Percentiles rank a stretch among this genome's conserved stretches.
These are phyloP conservation scores for Neolamprologus devosi DNA, from an alignment of 2,113 vertebrate species.

Conservation along the genomic window DNA sequence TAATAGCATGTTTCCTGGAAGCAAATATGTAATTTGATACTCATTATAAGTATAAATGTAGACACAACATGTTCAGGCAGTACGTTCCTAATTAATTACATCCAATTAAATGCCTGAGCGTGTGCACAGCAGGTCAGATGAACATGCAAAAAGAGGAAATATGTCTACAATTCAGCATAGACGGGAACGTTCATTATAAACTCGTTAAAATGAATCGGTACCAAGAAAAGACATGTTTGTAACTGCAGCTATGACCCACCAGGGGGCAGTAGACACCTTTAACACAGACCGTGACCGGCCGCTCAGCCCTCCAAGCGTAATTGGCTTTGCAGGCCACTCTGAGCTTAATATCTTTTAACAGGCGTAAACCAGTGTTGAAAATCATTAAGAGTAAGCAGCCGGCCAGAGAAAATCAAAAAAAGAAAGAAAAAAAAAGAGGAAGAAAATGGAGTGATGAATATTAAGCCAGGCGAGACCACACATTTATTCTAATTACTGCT, in stretches of 20 bases:
- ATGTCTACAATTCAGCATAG: background rate
- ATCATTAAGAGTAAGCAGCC: slow-evolving; percentile 62
- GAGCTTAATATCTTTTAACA: slow-evolving; percentile 68
- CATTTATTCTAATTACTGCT: slow-evolving; percentile 64
- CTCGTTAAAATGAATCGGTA: background rate
- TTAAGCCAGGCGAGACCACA: slow-evolving; percentile 51
- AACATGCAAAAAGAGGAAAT: background rate
- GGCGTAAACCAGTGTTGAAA: slow-evolving; percentile 68
- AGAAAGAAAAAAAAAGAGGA: background rate
- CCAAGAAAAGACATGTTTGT: background rate
- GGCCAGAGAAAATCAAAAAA: slow-evolving; percentile 49
- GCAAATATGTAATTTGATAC: background rate
- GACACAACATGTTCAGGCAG: background rate
- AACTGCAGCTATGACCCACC: slow-evolving; percentile 14
- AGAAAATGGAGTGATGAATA: slow-evolving; percentile 52
- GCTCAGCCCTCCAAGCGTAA: slow-evolving; percentile 30
- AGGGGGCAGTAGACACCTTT: slow-evolving; percentile 69
- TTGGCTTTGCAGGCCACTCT: slow-evolving; percentile 62
- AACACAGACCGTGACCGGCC: slow-evolving; percentile 1
- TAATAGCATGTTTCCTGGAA: background rate
- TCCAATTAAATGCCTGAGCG: background rate
- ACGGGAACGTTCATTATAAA: background rate
- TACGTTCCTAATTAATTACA: background rate
- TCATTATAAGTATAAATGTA: background rate
- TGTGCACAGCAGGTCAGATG: background rate